Conservation (phyloP, 2,797 vertebrate genomes). For the Aplochiton taeniatus region DNA sequence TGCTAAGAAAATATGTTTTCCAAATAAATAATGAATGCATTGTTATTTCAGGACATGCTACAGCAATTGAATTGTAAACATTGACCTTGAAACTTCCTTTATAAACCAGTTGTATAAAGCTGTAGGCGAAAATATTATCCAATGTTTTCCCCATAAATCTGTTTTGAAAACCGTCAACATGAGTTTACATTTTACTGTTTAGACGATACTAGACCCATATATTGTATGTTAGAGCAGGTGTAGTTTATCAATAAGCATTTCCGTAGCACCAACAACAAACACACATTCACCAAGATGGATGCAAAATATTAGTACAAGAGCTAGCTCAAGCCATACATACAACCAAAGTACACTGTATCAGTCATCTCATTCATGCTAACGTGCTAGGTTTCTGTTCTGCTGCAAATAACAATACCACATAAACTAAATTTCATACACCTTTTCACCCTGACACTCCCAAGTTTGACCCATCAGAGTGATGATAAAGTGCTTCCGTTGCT, state of each 20-base stretch:
- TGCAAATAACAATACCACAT: too few relatives aligned
- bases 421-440: too few relatives aligned
- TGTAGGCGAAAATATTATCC: too few relatives aligned
- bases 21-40: conserved; percentile 53
- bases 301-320: neutral
- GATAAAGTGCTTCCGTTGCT: conserved; percentile 63
- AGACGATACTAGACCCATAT: too few relatives aligned
- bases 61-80: too few relatives aligned
- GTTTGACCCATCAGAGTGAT: conserved; percentile 21
- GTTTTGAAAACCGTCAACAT: too few relatives aligned
- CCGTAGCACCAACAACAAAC: neutral
- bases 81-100: too few relatives aligned
- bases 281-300: conserved; percentile 13
- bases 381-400: conserved; percentile 24
- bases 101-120: too few relatives aligned
- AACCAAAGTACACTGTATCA: neutral
- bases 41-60: conserved; percentile 28
- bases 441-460: conserved; percentile 17
- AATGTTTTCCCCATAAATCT: too few relatives aligned
- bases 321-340: too few relatives aligned
- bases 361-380: conserved; percentile 34
- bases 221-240: too few relatives aligned
- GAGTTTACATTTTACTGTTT: too few relatives aligned
- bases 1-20: conserved; percentile 44
- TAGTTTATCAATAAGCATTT: neutral